Evolutionary conservation across 2,113 vertebrate genomes (phyloP), one percentile per base, ranked within the genome.

Genomic region (Pungitius pungitius): DNA sequence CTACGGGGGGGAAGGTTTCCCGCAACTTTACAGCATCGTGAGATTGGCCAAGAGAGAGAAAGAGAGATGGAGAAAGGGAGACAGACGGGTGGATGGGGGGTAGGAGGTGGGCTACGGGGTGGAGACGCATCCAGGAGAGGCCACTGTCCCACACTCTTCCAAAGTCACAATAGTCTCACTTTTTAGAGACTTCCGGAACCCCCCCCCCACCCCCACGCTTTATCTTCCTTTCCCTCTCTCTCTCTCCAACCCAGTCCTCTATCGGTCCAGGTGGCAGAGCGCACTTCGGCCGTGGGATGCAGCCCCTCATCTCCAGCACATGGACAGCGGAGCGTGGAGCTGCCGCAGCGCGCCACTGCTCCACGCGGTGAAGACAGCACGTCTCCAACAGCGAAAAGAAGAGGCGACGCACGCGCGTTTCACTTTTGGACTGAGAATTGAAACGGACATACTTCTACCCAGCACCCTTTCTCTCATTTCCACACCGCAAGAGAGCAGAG

Each of bases 281-380:
- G 80, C 93, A 89, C 81, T 78, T 88, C 81, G 93, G 88, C 92
- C 88, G 93, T 87, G 94, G 94, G 93, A 96, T 95, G 95, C 93
- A 94, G 93, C 94, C 89, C 92, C 89, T 92, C 88, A 88, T 91
- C 90, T 92, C 90, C 90, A 75, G 80, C 84, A 79, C 90, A 93
- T 87, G 93, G 92, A 89, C 88, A 86, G 90, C 90, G 92, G 86
- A 90, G 87, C 83, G 86, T 27, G 89, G 90, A 94, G 93, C 92
- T 84, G 92, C 90, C 85, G 92, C 92, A 83, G 92, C 92, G 89
- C 92, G 84, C 90, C 90, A 89, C 85, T 80, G 89, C 86, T 88
- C 77, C 81, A 82, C 79, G 85, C 86, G 87, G 90, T 89, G 85
- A 91, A 87, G 86, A 88, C 86, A 83, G 83, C 69, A 43, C 83